Base-by-base conservation (phyloP, 2,888 invertebrate genomes). In the Drosophila kanekoi region DNA sequence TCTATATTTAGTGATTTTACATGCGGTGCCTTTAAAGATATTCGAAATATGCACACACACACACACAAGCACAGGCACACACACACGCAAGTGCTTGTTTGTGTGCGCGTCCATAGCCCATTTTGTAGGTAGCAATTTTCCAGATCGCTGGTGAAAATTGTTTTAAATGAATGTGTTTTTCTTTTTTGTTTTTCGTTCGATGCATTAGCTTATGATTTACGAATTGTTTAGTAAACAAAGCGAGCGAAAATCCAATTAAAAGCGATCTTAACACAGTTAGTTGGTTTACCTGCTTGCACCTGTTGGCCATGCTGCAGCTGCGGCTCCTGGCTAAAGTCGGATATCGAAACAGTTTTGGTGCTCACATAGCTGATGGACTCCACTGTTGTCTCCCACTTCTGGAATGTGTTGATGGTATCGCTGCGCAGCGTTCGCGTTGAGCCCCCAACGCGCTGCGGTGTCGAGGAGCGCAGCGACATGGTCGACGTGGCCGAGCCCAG, bases 301-400 rank as follows among this genome's bases (percentile, higher is more conserved):
- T 79, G 78, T 14, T 64, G 70, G 11, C 53, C 49, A 32, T 54
- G 49, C 49, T 54, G 79, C 43, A 81, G 57, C 53, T 79, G 82
- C 13, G 84, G 73, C 60, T 87, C 88, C 66, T 80, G 48, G 54
- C 32, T 53, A 13, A 85, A 74, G 64, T 90, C 90, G 43, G 89
- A 87, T 38, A 89, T 83, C 71, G 90, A 82, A 20, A 91, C 75
- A 18, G 92, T 90, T 77, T 92, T 91, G 61, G 89, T 91, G 81
- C 91, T 91, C 63, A 92, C 91, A 81, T 91, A 92, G 68, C 91
- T 92, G 56, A 92, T 90, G 33, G 92, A 92, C 71, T 92, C 92
- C 4, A 92, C 85, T 20, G 92, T 92, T 16, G 92, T 92, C 70
- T 92, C 92, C 92, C 92, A 92, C 81, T 92, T 92, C 71, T 92